phyloP scores from a whole-genome alignment of 2,888 invertebrate species.

The Leptopilina myrica region DNA sequence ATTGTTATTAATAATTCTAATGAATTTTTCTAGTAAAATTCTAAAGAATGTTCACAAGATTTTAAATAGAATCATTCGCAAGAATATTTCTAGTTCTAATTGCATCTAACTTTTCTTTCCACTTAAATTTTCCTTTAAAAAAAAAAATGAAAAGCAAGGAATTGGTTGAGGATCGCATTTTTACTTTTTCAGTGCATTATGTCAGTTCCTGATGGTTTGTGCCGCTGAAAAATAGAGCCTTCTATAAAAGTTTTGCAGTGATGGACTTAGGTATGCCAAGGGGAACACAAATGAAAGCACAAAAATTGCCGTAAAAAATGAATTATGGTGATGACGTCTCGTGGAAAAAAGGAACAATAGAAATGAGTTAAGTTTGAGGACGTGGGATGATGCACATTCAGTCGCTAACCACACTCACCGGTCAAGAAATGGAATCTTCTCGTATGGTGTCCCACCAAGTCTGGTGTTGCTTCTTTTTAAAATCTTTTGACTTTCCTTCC shows the following conservation, averaged over 20 bases:
- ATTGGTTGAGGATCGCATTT: too few relatives aligned
- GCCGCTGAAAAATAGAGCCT: slow-evolving; percentile 22
- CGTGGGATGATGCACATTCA: slow-evolving; percentile 51
- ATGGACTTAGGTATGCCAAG: slow-evolving; percentile 34
- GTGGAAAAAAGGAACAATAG: slow-evolving; percentile 41
- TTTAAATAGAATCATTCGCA: too few relatives aligned
- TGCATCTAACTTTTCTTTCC: too few relatives aligned
- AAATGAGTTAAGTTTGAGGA: slow-evolving; percentile 26
- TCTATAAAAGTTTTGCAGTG: slow-evolving; percentile 14
- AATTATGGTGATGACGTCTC: slow-evolving; percentile 58
- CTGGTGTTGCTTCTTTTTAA: slow-evolving; percentile 42
- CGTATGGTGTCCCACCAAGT: slow-evolving; percentile 53
- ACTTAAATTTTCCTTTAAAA: too few relatives aligned
- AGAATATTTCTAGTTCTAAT: too few relatives aligned
- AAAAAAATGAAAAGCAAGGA: background rate
- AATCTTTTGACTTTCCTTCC: slow-evolving; percentile 34
- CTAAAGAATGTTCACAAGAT: too few relatives aligned
- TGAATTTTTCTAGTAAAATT: too few relatives aligned
- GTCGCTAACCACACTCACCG: slow-evolving; percentile 38
- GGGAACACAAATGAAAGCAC: slow-evolving; percentile 42
- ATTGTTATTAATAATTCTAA: too few relatives aligned
- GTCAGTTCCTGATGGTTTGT: slow-evolving; percentile 15
- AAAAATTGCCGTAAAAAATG: slow-evolving; percentile 57
- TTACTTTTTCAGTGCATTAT: background rate
- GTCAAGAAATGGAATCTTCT: slow-evolving; percentile 64